A percentile compares a stretch with the other conserved stretches of the same genome.
phyloP scores from a whole-genome alignment of 2,888 invertebrate species.

The Diarsia brunnea region DNA sequence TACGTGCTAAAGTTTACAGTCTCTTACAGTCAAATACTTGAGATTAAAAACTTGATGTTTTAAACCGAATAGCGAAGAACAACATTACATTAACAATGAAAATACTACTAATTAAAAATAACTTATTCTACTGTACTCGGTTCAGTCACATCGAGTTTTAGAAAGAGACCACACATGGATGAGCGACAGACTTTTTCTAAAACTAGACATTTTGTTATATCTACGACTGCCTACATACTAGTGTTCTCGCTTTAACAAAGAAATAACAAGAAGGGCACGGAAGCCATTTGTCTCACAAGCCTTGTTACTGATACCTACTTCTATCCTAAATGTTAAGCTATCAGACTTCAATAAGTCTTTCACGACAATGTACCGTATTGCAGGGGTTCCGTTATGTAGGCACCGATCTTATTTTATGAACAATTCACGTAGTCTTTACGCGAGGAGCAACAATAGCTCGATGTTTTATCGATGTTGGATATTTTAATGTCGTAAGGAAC shows the following conservation, averaged over 20 bases:
- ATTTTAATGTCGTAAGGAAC: background rate
- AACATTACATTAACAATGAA: background rate
- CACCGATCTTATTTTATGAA: slow-evolving; percentile 11
- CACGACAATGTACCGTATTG: slow-evolving; percentile 12
- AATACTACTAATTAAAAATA: background rate
- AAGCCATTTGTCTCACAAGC: slow-evolving; percentile 23
- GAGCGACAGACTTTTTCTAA: background rate
- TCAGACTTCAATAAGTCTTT: slow-evolving; percentile 47
- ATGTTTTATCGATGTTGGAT: background rate
- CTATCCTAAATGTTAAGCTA: slow-evolving; percentile 25
- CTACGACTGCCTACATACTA: background rate
- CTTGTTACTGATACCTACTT: slow-evolving; percentile 10
- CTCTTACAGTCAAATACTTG: background rate
- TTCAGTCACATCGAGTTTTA: background rate
- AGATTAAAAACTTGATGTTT: background rate
- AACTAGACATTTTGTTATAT: background rate
- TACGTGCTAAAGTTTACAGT: background rate
- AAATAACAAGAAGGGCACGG: slow-evolving; percentile 21
- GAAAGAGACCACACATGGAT: background rate
- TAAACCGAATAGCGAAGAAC: background rate
- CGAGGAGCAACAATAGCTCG: background rate
- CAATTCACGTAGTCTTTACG: background rate
- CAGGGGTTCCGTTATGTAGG: slow-evolving; percentile 13
- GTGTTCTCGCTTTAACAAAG: slow-evolving; percentile 1
- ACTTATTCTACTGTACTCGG: background rate